Conservation (phyloP, 2,113 vertebrate species). For the Danionella cerebrum region DNA sequence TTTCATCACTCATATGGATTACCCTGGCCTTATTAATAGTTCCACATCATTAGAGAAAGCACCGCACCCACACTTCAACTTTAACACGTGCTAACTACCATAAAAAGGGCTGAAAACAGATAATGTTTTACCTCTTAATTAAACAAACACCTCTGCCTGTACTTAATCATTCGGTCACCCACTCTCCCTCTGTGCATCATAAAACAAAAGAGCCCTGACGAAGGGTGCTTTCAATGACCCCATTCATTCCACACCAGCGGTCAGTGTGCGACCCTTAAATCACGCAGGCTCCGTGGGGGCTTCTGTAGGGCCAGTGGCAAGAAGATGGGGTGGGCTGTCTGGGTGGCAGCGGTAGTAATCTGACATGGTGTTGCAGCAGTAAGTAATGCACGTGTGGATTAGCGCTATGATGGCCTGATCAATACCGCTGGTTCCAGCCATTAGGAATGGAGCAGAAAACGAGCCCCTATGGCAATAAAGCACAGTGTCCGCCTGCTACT, state of each 20-base stretch:
- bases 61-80: conserved; percentile 63
- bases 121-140: conserved; percentile 78
- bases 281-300: conserved; percentile 61
- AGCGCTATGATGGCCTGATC: conserved; percentile 97
- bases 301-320: conserved; percentile 47
- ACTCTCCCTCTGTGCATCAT: conserved; percentile 32
- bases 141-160: conserved; percentile 78
- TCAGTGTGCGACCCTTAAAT: conserved; percentile 72
- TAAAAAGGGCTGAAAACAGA: conserved; percentile 69
- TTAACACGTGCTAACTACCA: conserved; percentile 54
- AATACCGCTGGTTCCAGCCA: conserved; percentile 85
- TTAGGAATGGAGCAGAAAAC: conserved; percentile 95
- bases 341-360: conserved; percentile 66
- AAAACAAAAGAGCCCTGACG: conserved; percentile 4
- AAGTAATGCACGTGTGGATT: conserved; percentile 97
- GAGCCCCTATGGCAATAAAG: conserved; percentile 93
- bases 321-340: conserved; percentile 55
- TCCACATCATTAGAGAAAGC: conserved; percentile 58
- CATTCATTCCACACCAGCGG: conserved; percentile 63
- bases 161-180: conserved; percentile 53
- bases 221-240: background rate
- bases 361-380: conserved; percentile 76
- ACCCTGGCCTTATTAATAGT: conserved; percentile 72
- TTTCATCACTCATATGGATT: conserved; percentile 30
- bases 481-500: conserved; percentile 87